A percentile compares a stretch with the other conserved stretches of the same genome.
phyloP scores from a whole-genome alignment of 1,140 invertebrate species.

The Drosophila nikananu region DNA sequence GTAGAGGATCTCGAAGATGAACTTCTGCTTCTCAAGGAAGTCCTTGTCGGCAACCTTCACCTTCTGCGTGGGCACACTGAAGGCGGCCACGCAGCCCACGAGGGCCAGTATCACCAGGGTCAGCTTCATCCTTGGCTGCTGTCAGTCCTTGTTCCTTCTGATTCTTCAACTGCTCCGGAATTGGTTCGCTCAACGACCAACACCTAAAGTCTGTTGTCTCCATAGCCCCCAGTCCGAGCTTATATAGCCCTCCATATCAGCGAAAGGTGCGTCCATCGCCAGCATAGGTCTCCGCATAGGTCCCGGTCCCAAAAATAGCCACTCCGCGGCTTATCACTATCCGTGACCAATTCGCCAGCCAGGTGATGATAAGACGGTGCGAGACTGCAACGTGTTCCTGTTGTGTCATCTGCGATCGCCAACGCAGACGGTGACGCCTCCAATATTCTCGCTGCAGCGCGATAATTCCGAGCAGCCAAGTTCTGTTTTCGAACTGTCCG shows the following conservation, averaged over 20 bases:
- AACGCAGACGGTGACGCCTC: conserved; percentile 1
- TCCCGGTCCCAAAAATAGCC: conserved; percentile 15
- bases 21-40: conserved; percentile 14
- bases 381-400: conserved; percentile 10
- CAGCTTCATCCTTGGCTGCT: conserved; percentile 14
- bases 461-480: background rate
- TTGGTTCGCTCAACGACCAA: conserved; percentile 6
- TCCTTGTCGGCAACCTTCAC: conserved; percentile 14
- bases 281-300: conserved; percentile 16
- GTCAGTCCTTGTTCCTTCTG: conserved; percentile 12
- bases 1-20: conserved; percentile 7
- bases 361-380: conserved; percentile 13
- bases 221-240: background rate
- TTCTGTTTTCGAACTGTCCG: conserved; percentile 9
- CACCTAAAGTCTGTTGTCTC: conserved; percentile 15
- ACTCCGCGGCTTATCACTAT: conserved; percentile 7
- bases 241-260: conserved; percentile 21
- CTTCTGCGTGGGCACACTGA: conserved; percentile 17
- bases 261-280: conserved; percentile 5
- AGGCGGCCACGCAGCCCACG: conserved; percentile 11
- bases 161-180: conserved; percentile 15
- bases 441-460: conserved; percentile 2
- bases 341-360: conserved; percentile 8
- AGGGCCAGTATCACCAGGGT: conserved; percentile 20
- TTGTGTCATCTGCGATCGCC: background rate